Evolutionary conservation across 2,888 invertebrate species (phyloP).

Genomic region (Notodonta dromedarius): DNA sequence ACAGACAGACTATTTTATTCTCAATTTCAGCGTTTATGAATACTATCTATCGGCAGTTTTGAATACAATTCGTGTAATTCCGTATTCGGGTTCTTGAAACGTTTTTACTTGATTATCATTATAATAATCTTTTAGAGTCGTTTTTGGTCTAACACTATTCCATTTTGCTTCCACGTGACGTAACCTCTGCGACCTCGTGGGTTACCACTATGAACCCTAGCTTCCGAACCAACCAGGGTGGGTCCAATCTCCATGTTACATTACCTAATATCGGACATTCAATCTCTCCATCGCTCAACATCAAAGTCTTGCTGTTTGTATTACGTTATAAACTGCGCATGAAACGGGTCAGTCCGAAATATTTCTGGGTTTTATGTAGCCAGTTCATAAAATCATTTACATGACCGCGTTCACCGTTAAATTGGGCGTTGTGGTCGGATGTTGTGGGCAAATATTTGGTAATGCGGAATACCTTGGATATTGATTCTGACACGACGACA

Average conservation of each 20-base stretch:
- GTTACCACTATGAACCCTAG: no score
- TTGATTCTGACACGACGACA: background rate
- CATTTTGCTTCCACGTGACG: no score
- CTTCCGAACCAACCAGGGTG: no score
- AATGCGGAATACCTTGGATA: background rate
- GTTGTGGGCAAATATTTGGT: conserved; percentile 1
- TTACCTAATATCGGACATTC: background rate
- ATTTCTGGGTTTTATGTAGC: background rate
- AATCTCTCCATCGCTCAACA: background rate
- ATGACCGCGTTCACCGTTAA: background rate
- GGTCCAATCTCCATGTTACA: background rate
- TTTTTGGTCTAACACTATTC: no score
- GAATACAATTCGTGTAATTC: no score
- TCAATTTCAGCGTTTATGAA: no score
- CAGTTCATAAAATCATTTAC: conserved; percentile 1
- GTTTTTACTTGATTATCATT: no score
- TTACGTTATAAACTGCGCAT: background rate
- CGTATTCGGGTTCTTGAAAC: no score
- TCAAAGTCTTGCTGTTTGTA: background rate
- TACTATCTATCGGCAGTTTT: no score
- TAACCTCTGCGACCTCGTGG: no score
- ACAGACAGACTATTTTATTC: no score
- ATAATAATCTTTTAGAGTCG: no score
- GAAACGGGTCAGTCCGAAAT: conserved; percentile 3
- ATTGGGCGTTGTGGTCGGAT: background rate